Evolutionary conservation across 1,140 invertebrate species (phyloP).

Genomic region (Aphelenchoides fujianensis): DNA sequence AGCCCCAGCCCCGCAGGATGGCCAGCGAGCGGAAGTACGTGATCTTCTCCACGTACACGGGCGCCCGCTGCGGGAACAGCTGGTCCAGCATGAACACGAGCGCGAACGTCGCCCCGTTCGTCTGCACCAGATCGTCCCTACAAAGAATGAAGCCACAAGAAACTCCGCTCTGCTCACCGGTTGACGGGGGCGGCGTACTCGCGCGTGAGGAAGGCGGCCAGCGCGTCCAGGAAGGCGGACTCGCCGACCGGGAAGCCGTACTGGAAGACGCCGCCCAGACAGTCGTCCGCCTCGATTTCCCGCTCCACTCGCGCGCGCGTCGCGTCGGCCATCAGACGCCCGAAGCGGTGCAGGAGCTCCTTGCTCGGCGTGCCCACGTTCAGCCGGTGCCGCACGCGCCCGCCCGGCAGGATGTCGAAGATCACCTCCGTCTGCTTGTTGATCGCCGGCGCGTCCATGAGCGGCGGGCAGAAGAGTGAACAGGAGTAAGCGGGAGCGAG

Average conservation of each 20-base stretch:
- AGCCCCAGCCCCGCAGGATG: conserved; percentile 67
- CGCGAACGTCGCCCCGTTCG: conserved; percentile 70
- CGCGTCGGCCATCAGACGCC: neutral
- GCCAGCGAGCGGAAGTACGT: conserved; percentile 71
- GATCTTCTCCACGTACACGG: conserved; percentile 71
- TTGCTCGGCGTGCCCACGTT: neutral
- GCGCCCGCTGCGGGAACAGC: conserved; percentile 67
- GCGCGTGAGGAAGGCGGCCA: conserved; percentile 58
- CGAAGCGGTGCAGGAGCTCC: neutral
- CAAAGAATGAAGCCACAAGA: conserved; percentile 15
- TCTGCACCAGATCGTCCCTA: conserved; percentile 69
- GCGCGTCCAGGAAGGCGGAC: conserved; percentile 26
- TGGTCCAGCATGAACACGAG: conserved; percentile 67
- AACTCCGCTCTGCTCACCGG: neutral
- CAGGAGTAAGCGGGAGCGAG: too few species aligned
- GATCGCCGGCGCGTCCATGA: neutral
- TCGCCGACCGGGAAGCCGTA: conserved; percentile 35
- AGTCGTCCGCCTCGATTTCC: neutral
- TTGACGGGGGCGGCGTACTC: conserved; percentile 63
- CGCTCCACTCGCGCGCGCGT: neutral
- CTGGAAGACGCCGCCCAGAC: conserved; percentile 21
- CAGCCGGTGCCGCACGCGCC: neutral
- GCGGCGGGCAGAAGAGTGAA: too few species aligned
- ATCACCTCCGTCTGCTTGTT: neutral
- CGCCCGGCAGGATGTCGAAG: neutral